A percentile compares a stretch with the other conserved stretches of the same genome.
phyloP scores from a whole-genome alignment of 1,140 invertebrate genomes.

The Adoxophyes honmai region DNA sequence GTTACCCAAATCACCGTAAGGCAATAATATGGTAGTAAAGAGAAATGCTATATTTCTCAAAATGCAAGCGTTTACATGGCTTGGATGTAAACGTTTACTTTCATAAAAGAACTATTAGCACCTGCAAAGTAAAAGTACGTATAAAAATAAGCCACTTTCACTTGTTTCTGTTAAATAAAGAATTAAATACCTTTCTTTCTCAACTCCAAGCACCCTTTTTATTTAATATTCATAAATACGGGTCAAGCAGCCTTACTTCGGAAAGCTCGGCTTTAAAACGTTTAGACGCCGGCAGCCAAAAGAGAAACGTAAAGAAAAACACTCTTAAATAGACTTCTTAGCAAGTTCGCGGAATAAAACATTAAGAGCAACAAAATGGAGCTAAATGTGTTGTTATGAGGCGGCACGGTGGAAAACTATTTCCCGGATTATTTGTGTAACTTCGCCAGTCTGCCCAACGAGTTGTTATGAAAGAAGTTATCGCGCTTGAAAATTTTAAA shows the following conservation, averaged over 20 bases:
- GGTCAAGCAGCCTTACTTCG: slow-evolving; percentile 8
- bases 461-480: slow-evolving; percentile 54
- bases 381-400: slow-evolving; percentile 56
- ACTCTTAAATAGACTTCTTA: slow-evolving; percentile 24
- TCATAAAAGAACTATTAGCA: too few relatives aligned
- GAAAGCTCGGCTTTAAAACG: slow-evolving; percentile 13
- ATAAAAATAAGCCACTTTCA: background rate
- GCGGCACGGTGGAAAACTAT: slow-evolving; percentile 46
- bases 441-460: slow-evolving; percentile 41
- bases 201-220: slow-evolving; percentile 6
- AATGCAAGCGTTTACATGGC: too few relatives aligned
- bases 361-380: slow-evolving; percentile 36
- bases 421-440: slow-evolving; percentile 58
- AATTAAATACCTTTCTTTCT: background rate
- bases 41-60: too few relatives aligned
- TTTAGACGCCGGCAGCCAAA: slow-evolving; percentile 1
- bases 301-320: slow-evolving; percentile 18
- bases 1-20: too few relatives aligned
- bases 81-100: too few relatives aligned
- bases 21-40: too few relatives aligned
- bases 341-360: slow-evolving; percentile 19
- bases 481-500: slow-evolving; percentile 51
- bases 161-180: background rate
- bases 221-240: slow-evolving; percentile 15
- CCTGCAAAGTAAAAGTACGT: too few relatives aligned